Evolutionary conservation across 2,113 vertebrate species (phyloP), one percentile per base, ranked within the genome.

Genomic region (Phodopus roborovskii): DNA sequence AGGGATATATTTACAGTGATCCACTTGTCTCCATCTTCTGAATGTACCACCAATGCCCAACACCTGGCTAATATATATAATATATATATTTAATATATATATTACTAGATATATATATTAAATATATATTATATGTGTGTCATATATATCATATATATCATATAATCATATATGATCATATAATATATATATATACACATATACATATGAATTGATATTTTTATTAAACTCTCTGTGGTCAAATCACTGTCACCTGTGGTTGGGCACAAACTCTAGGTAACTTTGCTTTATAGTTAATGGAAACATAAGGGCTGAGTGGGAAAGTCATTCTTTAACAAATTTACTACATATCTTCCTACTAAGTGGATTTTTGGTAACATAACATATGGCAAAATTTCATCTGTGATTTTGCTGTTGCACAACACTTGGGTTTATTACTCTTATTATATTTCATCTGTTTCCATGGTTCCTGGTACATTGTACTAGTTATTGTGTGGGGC

Each of bases 361-460:
- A 77, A 91, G 79, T 88, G 17, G 50, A 50, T 45, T 79, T 90
- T 60, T 39, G 26, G 3, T 4, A 60, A 24, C 16, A 94, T 24
- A 66, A 70, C 3, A 20, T 74, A 83, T 19, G 33, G 33, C 17
- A 74, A 45, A 92, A 48, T 11, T 92, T 87, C 50, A 70, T 42
- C 17, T 90, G 60, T 94, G 86, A 90, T 56, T 91, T 90, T 90
- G 33, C 75, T 70, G 16, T 64, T 68, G 48, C 9, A 78, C 71
- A 86, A 66, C 71, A 95, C 48, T 7, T 58, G 45, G n/a, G 26
- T 39, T 95, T 83, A 33, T 86, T 50, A 53, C 60, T 87, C 75
- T 70, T 70, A 26, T 68, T 28, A 8, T 5, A 30, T 90, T 87
- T 84, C 45, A 71, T 58, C 36, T 74, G 22, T 88, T 87, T 90